phyloP scores from a whole-genome alignment of 2,113 vertebrate genomes.

The Protomyctophum bolini region DNA sequence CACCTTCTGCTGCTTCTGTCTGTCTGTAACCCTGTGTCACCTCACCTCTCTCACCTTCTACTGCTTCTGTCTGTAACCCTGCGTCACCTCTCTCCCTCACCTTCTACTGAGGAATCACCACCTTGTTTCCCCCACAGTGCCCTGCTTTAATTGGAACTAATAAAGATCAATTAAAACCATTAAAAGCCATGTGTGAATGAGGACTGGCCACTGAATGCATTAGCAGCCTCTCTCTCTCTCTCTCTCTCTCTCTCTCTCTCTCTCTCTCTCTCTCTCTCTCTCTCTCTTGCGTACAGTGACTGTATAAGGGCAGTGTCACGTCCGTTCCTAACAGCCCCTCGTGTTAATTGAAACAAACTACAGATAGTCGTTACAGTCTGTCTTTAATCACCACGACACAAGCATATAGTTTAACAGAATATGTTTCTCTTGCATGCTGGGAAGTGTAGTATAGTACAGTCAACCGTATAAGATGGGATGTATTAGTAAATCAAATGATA shows the following conservation, averaged over 20 bases:
- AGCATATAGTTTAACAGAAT: no score
- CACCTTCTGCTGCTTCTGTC: neutral
- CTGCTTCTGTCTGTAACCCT: neutral
- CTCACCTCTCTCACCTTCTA: neutral
- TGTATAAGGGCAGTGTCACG: conserved; percentile 8
- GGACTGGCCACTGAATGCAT: conserved; percentile 60
- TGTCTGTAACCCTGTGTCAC: neutral
- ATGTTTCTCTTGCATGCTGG: no score
- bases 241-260: conserved; percentile 30
- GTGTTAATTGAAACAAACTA: no score
- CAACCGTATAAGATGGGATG: no score
- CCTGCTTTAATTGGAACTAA: conserved; percentile 69
- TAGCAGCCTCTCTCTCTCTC: conserved; percentile 43
- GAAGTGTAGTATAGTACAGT: no score
- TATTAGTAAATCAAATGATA: no score
- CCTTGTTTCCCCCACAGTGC: conserved; percentile 60
- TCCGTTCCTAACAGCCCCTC: no score
- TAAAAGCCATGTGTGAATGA: conserved; percentile 63
- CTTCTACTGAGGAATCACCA: conserved; percentile 54
- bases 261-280: neutral
- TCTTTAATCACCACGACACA: no score
- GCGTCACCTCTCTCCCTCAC: conserved; percentile 24
- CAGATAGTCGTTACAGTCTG: no score
- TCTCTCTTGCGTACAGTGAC: conserved; percentile 18
- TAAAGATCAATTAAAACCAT: conserved; percentile 76